A percentile compares a stretch with the other conserved stretches of the same genome.
Conservation (phyloP, 2,113 vertebrate species). For the Ochotona princeps region DNA sequence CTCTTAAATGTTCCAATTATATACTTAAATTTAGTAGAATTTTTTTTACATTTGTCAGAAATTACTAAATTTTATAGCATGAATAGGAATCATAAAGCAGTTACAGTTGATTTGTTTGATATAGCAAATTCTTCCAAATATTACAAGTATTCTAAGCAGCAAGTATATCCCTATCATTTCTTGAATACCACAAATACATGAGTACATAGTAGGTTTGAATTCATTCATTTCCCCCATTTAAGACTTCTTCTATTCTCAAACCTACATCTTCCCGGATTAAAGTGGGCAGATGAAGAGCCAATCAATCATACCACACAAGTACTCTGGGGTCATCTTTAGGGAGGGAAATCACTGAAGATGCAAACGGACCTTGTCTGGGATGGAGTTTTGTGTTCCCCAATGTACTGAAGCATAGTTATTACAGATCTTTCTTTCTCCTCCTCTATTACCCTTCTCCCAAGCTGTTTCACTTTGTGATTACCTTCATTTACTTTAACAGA, state of each 20-base stretch:
- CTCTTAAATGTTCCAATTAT: not conserved
- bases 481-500: not conserved
- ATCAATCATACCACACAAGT: not conserved
- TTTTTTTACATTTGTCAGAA: not conserved
- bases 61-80: not conserved
- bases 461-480: not conserved
- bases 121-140: not conserved
- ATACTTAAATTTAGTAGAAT: conserved; percentile 1
- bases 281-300: not conserved
- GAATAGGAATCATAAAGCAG: not conserved
- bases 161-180: not conserved
- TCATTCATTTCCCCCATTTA: conserved; percentile 23
- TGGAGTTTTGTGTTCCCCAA: not conserved
- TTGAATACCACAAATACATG: not conserved
- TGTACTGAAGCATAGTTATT: not conserved
- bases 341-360: not conserved
- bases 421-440: not conserved
- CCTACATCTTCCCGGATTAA: not conserved
- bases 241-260: not conserved
- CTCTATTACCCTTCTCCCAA: not conserved
- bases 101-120: not conserved
- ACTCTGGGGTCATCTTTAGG: not conserved
- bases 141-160: not conserved
- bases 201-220: not conserved
- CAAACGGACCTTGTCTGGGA: not conserved